A percentile compares a stretch with the other conserved stretches of the same genome.
These are phyloP conservation scores for Andrena fulva DNA, from an alignment of 2,888 invertebrate genomes.

Conservation along the genomic window DNA sequence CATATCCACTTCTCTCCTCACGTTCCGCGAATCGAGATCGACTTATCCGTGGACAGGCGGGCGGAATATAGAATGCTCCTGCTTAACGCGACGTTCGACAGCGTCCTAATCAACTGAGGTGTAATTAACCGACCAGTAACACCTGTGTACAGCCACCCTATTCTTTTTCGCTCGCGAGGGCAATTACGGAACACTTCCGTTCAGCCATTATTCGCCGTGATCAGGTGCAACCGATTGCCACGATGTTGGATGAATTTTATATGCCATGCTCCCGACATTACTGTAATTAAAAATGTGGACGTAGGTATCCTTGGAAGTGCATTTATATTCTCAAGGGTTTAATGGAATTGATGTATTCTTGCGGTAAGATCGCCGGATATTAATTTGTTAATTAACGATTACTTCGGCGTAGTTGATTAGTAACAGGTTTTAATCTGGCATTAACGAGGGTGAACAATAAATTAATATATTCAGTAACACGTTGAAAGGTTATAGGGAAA, in stretches of 20 bases:
- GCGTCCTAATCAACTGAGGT: constrained; percentile 42
- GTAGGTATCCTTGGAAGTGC: too few relatives aligned
- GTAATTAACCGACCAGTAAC: constrained; percentile 44
- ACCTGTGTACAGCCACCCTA: constrained; percentile 54
- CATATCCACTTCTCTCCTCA: constrained; percentile 19
- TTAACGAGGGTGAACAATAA: too few relatives aligned
- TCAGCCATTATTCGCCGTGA: constrained; percentile 50
- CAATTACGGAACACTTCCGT: constrained; percentile 47
- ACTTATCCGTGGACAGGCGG: neutral
- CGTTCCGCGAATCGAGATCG: neutral
- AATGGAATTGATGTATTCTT: too few relatives aligned
- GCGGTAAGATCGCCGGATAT: neutral
- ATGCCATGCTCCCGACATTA: constrained; percentile 4
- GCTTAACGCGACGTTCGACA: constrained; percentile 7
- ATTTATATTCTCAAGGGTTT: too few relatives aligned
- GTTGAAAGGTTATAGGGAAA: too few relatives aligned
- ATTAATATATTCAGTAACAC: too few relatives aligned
- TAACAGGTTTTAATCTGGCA: too few relatives aligned
- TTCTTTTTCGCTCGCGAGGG: constrained; percentile 30
- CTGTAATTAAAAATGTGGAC: constrained; percentile 10
- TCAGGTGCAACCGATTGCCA: constrained; percentile 40
- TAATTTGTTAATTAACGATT: neutral
- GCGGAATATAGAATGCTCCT: neutral
- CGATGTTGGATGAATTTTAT: constrained; percentile 17
- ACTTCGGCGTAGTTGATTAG: too few relatives aligned